Evolutionary conservation across 1,140 invertebrate species (phyloP).

Genomic region (Pemphigus obesinymphae): DNA sequence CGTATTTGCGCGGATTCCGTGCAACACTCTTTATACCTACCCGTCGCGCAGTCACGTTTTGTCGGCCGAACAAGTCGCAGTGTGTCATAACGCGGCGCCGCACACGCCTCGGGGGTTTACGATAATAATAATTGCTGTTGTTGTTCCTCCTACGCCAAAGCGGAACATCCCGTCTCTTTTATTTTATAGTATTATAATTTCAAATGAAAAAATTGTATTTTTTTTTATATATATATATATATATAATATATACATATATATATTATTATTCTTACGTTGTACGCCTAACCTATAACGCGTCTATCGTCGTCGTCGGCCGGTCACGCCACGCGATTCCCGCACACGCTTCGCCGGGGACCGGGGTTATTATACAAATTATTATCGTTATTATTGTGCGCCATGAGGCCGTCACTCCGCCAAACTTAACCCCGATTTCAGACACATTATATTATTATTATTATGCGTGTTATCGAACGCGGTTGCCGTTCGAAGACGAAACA

Average conservation of each 20-base stretch:
- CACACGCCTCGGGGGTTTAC: conserved; percentile 13
- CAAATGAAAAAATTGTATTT: too few species aligned
- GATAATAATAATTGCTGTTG: neutral
- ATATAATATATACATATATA: too few species aligned
- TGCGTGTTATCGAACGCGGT: neutral
- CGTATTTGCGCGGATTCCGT: too few species aligned
- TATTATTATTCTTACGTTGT: neutral
- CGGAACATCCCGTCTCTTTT: conserved; percentile 31
- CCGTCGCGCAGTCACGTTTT: neutral
- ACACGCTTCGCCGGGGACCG: neutral
- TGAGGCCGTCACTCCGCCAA: neutral
- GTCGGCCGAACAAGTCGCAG: neutral
- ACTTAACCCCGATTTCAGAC: conserved; percentile 25
- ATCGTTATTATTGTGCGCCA: neutral
- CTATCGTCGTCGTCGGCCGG: neutral
- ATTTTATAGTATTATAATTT: conserved; percentile 8
- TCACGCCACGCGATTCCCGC: conserved; percentile 28
- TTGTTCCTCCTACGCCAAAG: conserved; percentile 6
- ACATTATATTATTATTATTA: neutral
- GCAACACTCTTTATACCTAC: neutral
- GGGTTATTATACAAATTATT: conserved; percentile 15
- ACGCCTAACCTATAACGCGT: neutral
- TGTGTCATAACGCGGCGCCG: conserved; percentile 24
- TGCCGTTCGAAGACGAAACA: neutral
- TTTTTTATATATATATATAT: neutral